Percentiles rank a stretch among this genome's conserved stretches.
Evolutionary conservation across 2,888 invertebrate genomes (phyloP).

Genomic region (Blastobasis adustella): DNA sequence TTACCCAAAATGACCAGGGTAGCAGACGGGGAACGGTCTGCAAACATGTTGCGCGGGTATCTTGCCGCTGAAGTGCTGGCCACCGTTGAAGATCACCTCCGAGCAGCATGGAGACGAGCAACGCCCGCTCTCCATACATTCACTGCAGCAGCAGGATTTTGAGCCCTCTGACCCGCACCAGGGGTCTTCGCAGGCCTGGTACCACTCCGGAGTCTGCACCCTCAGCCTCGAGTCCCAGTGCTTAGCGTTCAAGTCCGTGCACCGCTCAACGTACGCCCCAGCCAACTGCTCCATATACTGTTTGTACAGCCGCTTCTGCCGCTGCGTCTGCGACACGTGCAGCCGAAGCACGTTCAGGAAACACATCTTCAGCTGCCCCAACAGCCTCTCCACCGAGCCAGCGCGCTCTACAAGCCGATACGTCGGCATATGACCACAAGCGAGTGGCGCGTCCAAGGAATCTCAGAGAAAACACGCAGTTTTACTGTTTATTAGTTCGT

Average conservation of each 20-base stretch:
- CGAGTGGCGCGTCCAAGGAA: conserved; percentile 30
- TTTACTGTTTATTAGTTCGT: conserved; percentile 38
- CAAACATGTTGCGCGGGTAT: conserved; percentile 41
- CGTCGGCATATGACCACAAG: conserved; percentile 43
- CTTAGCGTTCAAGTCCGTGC: conserved; percentile 45
- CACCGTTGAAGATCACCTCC: conserved; percentile 70
- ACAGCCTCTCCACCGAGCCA: conserved; percentile 29
- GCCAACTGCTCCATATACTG: conserved; percentile 67
- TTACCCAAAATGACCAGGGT: conserved; percentile 66
- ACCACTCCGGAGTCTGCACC: conserved; percentile 50
- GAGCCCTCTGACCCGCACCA: conserved; percentile 49
- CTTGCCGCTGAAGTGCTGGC: conserved; percentile 62
- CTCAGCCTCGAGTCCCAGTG: conserved; percentile 46
- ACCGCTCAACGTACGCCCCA: conserved; percentile 62
- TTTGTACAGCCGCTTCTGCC: conserved; percentile 67
- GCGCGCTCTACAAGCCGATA: conserved; percentile 44
- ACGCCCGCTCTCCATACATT: conserved; percentile 57
- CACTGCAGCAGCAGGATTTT: conserved; percentile 46
- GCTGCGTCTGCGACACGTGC: conserved; percentile 68
- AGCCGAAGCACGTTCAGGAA: conserved; percentile 72
- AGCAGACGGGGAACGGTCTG: conserved; percentile 46
- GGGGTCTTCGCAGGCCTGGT: conserved; percentile 47
- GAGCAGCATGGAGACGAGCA: conserved; percentile 70
- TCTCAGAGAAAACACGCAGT: conserved; percentile 48
- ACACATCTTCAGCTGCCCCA: conserved; percentile 63